Evolutionary conservation across 2,113 vertebrate species (phyloP).

Genomic region (Columba janthina): DNA sequence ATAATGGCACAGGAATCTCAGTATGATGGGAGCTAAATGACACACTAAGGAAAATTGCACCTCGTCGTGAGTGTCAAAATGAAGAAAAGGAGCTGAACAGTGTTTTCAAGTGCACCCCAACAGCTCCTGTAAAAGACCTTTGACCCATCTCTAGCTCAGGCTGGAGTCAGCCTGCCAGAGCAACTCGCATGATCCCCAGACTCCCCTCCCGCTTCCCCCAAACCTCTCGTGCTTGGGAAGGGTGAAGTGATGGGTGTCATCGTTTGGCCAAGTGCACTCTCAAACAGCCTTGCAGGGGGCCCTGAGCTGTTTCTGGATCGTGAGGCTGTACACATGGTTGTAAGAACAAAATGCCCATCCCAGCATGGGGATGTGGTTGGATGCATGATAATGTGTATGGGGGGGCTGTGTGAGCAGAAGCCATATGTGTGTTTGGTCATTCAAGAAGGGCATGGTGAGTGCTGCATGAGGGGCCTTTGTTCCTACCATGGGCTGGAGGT

Average conservation of each 20-base stretch:
- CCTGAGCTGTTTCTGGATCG: fast-evolving
- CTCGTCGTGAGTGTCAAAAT: background rate
- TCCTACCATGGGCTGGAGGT: fast-evolving
- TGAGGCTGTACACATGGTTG: background rate
- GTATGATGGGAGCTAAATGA: background rate
- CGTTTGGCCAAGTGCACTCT: fast-evolving
- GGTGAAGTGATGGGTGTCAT: background rate
- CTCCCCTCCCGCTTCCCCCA: background rate
- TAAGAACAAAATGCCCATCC: background rate
- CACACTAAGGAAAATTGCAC: background rate
- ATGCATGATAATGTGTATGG: fast-evolving
- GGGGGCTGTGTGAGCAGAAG: background rate
- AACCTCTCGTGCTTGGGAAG: background rate
- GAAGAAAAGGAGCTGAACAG: background rate
- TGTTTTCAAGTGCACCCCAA: background rate
- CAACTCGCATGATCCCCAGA: fast-evolving
- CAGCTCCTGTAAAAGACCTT: background rate
- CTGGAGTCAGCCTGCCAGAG: background rate
- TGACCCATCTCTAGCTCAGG: background rate
- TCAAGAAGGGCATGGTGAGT: background rate
- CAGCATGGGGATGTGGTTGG: fast-evolving
- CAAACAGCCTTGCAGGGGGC: background rate
- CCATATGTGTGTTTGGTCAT: fast-evolving
- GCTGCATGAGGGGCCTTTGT: background rate
- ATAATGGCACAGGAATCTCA: background rate